phyloP scores from a whole-genome alignment of 1,140 invertebrate genomes.

The Drosophila quadrilineata region DNA sequence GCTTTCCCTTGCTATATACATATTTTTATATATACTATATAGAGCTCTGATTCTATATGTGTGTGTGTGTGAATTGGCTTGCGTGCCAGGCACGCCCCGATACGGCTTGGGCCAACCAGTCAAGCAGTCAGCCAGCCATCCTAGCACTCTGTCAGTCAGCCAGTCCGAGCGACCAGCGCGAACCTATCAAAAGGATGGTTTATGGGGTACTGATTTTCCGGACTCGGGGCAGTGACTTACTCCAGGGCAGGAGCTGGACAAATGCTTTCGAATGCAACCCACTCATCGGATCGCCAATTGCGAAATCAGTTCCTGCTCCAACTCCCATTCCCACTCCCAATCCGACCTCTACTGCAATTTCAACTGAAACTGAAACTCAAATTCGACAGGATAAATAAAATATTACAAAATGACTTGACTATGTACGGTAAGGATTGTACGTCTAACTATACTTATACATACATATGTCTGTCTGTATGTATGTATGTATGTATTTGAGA shows the following conservation, averaged over 20 bases:
- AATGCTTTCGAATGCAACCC: neutral
- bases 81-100: conserved; percentile 71
- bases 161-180: conserved; percentile 64
- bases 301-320: neutral
- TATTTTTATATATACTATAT: neutral
- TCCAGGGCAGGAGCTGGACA: neutral
- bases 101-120: conserved; percentile 46
- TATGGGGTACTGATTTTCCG: neutral
- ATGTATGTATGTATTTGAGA: conserved; percentile 4
- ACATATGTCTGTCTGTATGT: neutral
- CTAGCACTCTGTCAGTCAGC: conserved; percentile 19
- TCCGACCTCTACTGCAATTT: neutral
- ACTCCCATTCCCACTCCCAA: neutral
- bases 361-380: conserved; percentile 29
- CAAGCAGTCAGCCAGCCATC: conserved; percentile 45
- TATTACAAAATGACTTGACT: neutral
- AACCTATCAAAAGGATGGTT: conserved; percentile 58
- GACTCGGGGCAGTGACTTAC: conserved; percentile 1
- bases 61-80: conserved; percentile 39
- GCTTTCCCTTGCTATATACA: neutral
- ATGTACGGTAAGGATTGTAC: no score
- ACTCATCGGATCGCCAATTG: neutral
- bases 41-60: conserved; percentile 13
- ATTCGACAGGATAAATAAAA: conserved; percentile 16
- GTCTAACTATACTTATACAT: no score